These are phyloP conservation scores for Arctocebus calabarensis DNA, from an alignment of 2,797 vertebrate genomes.

Conservation along the genomic window DNA sequence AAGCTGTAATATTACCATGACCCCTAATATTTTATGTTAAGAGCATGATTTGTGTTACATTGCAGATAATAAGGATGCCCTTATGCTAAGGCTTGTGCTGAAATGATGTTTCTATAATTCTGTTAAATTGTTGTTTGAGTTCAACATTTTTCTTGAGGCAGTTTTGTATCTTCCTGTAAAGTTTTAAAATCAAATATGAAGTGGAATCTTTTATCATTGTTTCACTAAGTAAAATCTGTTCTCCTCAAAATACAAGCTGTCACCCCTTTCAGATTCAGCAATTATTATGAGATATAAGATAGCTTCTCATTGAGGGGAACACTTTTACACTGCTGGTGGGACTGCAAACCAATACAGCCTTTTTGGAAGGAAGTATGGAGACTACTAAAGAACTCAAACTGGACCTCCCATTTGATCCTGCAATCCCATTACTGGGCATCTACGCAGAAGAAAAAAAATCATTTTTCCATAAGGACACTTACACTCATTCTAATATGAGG, in stretches of 20 bases:
- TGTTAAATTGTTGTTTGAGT: conserved; percentile 48
- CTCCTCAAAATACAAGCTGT: conserved; percentile 3
- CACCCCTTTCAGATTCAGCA: background rate
- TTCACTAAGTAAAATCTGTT: conserved; percentile 33
- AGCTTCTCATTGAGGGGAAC: too few relatives aligned
- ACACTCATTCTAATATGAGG: too few relatives aligned
- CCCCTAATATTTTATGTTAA: conserved; percentile 60
- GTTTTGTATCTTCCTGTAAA: conserved; percentile 20
- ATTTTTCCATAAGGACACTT: too few relatives aligned
- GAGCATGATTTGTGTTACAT: conserved; percentile 48
- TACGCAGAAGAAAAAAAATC: too few relatives aligned
- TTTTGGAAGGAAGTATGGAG: too few relatives aligned
- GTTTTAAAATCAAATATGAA: conserved; percentile 63
- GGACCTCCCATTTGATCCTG: too few relatives aligned
- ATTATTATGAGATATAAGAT: background rate
- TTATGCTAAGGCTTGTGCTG: conserved; percentile 50
- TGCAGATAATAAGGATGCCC: conserved; percentile 41
- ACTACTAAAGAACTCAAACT: too few relatives aligned
- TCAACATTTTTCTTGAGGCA: conserved; percentile 23
- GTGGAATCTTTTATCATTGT: conserved; percentile 53
- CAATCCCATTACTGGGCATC: too few relatives aligned
- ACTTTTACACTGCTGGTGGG: too few relatives aligned
- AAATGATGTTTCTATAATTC: conserved; percentile 63
- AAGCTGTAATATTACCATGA: conserved; percentile 59
- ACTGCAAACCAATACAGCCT: too few relatives aligned